A percentile compares a stretch with the other conserved stretches of the same genome.
Conservation (phyloP, 1,140 invertebrate species). For the Hermetia illucens region DNA sequence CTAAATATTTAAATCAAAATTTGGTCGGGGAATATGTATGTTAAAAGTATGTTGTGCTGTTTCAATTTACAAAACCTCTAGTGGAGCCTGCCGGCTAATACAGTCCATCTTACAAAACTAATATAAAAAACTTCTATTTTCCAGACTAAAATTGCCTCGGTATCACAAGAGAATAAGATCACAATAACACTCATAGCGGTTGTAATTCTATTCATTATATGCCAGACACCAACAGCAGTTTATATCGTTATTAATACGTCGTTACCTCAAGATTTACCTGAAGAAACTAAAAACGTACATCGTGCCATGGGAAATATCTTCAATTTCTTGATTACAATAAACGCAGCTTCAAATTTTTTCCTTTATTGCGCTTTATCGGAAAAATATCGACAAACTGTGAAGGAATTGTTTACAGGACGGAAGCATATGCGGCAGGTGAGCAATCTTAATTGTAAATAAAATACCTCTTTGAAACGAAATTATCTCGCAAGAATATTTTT, state of each 20-base stretch:
- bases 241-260: not conserved
- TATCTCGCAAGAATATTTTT: no score
- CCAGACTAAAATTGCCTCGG: no score
- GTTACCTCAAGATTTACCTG: conserved; percentile 14
- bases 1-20: no score
- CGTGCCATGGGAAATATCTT: conserved; percentile 48
- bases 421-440: conserved; percentile 10
- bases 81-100: no score
- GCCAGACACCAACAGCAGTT: conserved; percentile 51
- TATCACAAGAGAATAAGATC: conserved; percentile 51
- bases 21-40: no score
- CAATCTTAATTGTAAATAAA: no score
- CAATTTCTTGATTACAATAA: conserved; percentile 55
- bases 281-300: conserved; percentile 16
- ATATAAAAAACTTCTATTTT: no score
- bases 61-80: no score
- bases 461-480: no score
- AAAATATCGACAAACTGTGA: conserved; percentile 58
- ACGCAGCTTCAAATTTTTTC: conserved; percentile 60
- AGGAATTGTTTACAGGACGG: conserved; percentile 40
- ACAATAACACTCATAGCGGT: conserved; percentile 62
- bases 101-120: no score
- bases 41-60: no score
- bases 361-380: conserved; percentile 64
- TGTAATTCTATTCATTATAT: conserved; percentile 57